Evolutionary conservation across 2,113 vertebrate genomes (phyloP), one percentile per base, ranked within the genome.

Genomic region (Gallinago jamesoni): DNA sequence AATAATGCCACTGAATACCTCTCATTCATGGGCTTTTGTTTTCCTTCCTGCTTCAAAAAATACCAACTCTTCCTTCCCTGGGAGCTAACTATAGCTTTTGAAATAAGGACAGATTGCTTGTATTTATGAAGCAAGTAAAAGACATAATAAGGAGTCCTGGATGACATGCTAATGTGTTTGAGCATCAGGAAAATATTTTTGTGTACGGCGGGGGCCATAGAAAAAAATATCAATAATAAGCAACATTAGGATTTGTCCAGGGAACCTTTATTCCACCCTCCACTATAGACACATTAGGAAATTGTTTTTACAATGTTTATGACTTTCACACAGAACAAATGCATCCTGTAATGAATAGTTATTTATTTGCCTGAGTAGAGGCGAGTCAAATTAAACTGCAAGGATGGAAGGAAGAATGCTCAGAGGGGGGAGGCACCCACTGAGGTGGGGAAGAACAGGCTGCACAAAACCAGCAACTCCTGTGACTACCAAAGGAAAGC

Each of bases 401-500:
- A 80, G 27, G 52, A 16, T n/a, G 28, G 24, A 45, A 31, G 43
- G 35, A 22, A 43, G 37, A 47, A 31, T 37, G 27, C 2, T 30
- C 21, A 22, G 20, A 48, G 24, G 14, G 17, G 8, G 22, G 24
- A 75, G 19, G 19, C 23, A 63, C 43, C 37, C 25, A 37, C 22
- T 0, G 6, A 39, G 1, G 1, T 2, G 6, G 45, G 5, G 73
- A 77, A 66, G 39, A 81, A 27, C 12, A 80, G n/a, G 63, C 3
- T 0, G 0, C 0, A 1, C 5, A 2, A 5, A 39, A 59, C 1
- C 0, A 4, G 12, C 1, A 1, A 37, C 4, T 73, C 59, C 6
- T 20, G 52, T 1, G 2, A 4, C 18, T 50, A 53, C 14, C 1
- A 1, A 39, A 76, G 25, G 57, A 82, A 10, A 72, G 9, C 4